These are phyloP conservation scores for Capreolus pygargus DNA, from an alignment of 2,113 vertebrate genomes.

Conservation along the genomic window DNA sequence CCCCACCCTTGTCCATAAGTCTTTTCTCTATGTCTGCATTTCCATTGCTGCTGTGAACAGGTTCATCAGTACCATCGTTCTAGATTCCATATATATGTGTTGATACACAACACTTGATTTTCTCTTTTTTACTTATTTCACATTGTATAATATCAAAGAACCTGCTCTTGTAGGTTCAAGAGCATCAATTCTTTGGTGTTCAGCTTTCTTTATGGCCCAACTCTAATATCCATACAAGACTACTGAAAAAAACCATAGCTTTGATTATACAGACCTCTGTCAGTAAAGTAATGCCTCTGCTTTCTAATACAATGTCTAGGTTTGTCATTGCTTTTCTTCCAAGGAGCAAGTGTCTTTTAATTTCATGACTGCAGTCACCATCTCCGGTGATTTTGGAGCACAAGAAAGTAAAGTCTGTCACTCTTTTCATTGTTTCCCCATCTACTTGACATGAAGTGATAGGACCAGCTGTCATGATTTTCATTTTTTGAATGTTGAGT, in stretches of 20 bases:
- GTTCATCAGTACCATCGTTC: not conserved
- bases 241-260: not conserved
- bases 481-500: not conserved
- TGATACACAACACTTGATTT: not conserved
- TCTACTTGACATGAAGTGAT: not conserved
- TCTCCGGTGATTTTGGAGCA: not conserved
- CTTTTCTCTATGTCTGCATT: not conserved
- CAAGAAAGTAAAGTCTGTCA: not conserved
- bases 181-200: not conserved
- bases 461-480: not conserved
- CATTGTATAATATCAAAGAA: not conserved
- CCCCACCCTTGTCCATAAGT: not conserved
- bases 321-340: not conserved
- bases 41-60: not conserved
- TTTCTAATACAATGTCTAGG: not conserved
- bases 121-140: not conserved
- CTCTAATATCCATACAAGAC: not conserved
- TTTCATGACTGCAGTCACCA: not conserved
- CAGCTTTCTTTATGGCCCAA: not conserved
- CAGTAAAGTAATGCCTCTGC: not conserved
- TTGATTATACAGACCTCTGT: not conserved
- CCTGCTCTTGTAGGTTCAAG: not conserved
- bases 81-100: not conserved
- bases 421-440: not conserved
- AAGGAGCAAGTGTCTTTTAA: not conserved